Conservation (phyloP, 2,113 vertebrate genomes). For the Raphicerus campestris region DNA sequence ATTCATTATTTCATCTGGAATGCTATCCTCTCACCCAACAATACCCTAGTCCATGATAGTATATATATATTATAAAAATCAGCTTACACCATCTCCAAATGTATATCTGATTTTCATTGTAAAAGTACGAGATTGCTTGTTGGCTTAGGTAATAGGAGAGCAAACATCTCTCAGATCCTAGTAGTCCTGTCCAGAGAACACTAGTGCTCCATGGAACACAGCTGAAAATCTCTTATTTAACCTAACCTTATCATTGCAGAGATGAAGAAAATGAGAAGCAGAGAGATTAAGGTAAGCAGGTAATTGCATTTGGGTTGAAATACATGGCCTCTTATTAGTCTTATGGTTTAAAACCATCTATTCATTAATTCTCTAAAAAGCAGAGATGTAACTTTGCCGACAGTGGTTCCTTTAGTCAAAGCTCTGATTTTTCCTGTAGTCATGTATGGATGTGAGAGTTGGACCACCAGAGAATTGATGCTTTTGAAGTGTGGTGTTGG, state of each 20-base stretch:
- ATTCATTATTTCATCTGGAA: neutral
- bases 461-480: too few relatives aligned
- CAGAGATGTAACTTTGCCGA: neutral
- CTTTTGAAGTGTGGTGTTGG: too few relatives aligned
- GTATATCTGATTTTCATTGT: neutral
- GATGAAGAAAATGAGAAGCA: neutral
- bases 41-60: neutral
- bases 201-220: neutral
- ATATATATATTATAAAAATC: neutral
- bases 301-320: neutral
- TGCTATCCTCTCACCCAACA: neutral
- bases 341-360: neutral
- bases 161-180: neutral
- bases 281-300: neutral
- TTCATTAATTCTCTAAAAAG: too few relatives aligned
- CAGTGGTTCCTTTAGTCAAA: neutral
- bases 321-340: neutral
- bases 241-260: neutral
- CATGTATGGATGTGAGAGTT: too few relatives aligned
- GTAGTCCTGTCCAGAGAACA: neutral
- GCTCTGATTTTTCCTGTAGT: too few relatives aligned
- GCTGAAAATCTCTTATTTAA: neutral
- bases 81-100: neutral
- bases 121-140: neutral
- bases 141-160: neutral